These are phyloP conservation scores for Bergia sp. DNA, from an alignment of 92 coral and sea anemone genomes.

Conservation along the genomic window DNA sequence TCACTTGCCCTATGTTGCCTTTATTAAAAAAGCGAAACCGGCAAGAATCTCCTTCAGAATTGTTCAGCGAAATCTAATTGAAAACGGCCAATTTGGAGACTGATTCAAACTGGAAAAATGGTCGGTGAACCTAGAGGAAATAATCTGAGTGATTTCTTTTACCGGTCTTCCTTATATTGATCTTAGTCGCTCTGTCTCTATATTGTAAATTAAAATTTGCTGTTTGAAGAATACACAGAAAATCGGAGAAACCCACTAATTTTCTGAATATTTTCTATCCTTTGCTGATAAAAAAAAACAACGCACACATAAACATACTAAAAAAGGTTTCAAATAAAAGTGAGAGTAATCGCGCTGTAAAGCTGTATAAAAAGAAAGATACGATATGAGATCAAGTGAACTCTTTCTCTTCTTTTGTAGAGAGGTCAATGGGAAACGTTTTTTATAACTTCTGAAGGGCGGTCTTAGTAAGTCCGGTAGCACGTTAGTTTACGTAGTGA, in stretches of 20 bases:
- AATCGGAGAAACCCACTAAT: background rate
- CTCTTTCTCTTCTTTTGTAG: background rate
- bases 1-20: constrained; percentile 56
- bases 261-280: background rate
- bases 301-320: background rate
- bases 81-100: constrained; percentile 30
- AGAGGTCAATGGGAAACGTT: constrained; percentile 17
- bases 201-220: constrained; percentile 26
- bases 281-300: background rate
- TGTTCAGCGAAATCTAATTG: constrained; percentile 65
- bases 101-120: constrained; percentile 43
- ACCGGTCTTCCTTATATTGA: constrained; percentile 53
- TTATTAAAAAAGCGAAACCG: constrained; percentile 59
- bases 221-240: background rate
- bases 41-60: constrained; percentile 56
- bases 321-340: background rate
- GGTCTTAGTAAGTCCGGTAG: constrained; percentile 4
- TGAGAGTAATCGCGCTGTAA: background rate
- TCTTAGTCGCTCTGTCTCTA: constrained; percentile 46
- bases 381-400: background rate
- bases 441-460: background rate
- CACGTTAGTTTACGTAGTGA: constrained; percentile 16
- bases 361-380: background rate
- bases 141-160: constrained; percentile 31
- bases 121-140: constrained; percentile 49